Base-by-base conservation (phyloP, 2,888 invertebrate species). In the Xestia c-nigrum region DNA sequence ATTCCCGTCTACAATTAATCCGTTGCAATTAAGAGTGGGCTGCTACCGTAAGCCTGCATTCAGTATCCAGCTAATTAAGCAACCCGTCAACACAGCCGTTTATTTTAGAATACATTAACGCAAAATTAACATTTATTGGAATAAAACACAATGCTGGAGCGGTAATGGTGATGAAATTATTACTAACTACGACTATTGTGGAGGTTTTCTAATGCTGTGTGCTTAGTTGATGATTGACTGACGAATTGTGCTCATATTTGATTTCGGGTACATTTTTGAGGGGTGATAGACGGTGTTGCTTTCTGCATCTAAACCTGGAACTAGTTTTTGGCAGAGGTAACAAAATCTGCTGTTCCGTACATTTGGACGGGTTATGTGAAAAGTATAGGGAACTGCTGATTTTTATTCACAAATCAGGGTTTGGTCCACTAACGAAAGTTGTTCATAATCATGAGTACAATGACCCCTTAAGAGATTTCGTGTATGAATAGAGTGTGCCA, bases 101-200 rank as follows among this genome's bases (percentile, higher is more conserved):
- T 90, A 93, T 90, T 92, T 92, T 91, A 90, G 92, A 92, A 92
- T 93, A 92, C 88, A 91, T 92, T 90, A 89, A 87, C 88, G 85
- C 84, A 81, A 91, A 93, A 92, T 93, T 90, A 91, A 90, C 92
- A 90, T 90, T 89, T 92, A 92, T 91, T 91, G 89, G 87, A 78
- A 88, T 89, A 83, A 87, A 87, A 87, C 81, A 86, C 80, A 87
- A 83, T 86, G 76, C 76, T 74, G 72, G 50, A 82, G 71, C 84
- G 83, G 80, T 78, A 70, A 81, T 72, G 70, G 76, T 84, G 83
- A 81, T 83, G 76, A 47, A 84, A 87, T 88, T 87, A 88, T 69
- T 78, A 38, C 79, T 88, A 88, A 88, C 87, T 84, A 79, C 65
- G 79, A 80, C 85, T 83, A 87, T 88, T 88, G 87, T 88, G 31